phyloP scores from a whole-genome alignment of 2,888 invertebrate genomes.

The Caenorhabditis wallacei region DNA sequence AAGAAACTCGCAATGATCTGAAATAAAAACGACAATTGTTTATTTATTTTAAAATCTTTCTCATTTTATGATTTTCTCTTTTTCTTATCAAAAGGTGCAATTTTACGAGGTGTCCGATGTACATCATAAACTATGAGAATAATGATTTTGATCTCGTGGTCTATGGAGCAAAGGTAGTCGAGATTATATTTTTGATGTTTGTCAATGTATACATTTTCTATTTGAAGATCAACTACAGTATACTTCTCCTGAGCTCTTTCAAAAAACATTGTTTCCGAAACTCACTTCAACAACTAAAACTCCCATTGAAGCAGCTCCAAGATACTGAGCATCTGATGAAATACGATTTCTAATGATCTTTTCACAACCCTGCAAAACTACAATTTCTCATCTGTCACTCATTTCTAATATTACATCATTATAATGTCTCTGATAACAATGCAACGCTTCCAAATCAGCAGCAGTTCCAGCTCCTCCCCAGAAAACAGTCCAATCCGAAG shows the following conservation, averaged over 20 bases:
- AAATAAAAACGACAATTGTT: slow-evolving; percentile 31
- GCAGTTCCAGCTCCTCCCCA: slow-evolving; percentile 31
- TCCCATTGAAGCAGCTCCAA: slow-evolving; percentile 71
- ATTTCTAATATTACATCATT: slow-evolving; percentile 36
- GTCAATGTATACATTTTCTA: not conserved
- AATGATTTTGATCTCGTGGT: slow-evolving; percentile 38
- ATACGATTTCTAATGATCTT: slow-evolving; percentile 65
- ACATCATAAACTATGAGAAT: slow-evolving; percentile 16
- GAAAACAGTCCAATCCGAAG: slow-evolving; percentile 49
- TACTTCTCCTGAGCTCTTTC: not conserved
- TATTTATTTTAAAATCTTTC: not conserved
- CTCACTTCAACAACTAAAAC: slow-evolving; percentile 69
- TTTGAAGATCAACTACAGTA: not conserved
- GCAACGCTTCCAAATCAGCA: slow-evolving; percentile 31
- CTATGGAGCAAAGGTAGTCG: slow-evolving; percentile 11
- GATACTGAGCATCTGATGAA: slow-evolving; percentile 66
- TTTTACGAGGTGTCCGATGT: slow-evolving; percentile 26
- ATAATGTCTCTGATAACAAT: slow-evolving; percentile 56
- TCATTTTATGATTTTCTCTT: slow-evolving; percentile 1
- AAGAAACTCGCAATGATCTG: slow-evolving; percentile 72
- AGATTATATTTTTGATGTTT: slow-evolving; percentile 33
- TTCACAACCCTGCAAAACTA: slow-evolving; percentile 66
- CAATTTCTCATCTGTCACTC: not conserved
- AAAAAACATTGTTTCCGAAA: too few relatives aligned
- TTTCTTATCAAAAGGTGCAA: slow-evolving; percentile 20